These are phyloP conservation scores for Patella caerulea DNA, from an alignment of 2,888 invertebrate species.

Conservation along the genomic window DNA sequence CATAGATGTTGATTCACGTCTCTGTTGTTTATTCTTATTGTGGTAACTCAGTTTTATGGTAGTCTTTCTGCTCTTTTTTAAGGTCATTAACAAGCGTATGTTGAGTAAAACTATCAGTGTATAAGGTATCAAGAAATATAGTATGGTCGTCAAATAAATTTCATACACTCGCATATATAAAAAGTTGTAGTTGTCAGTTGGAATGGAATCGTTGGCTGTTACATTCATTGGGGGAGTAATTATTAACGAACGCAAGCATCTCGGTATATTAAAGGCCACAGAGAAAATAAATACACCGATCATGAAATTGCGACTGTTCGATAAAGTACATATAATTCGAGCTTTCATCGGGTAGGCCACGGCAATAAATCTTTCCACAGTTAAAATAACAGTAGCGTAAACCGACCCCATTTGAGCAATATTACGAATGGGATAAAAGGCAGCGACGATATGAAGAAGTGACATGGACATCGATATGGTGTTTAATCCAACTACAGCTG, in stretches of 20 bases:
- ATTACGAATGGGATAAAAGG: conserved; percentile 35
- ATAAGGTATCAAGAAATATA: conserved; percentile 42
- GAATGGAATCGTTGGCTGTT: conserved; percentile 14
- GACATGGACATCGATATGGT: conserved; percentile 12
- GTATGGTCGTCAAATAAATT: conserved; percentile 34
- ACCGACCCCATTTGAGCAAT: conserved; percentile 41
- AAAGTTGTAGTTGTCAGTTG: conserved; percentile 16
- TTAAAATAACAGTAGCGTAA: conserved; percentile 39
- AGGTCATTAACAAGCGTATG: conserved; percentile 35
- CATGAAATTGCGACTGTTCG: conserved; percentile 33
- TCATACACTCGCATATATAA: conserved; percentile 33
- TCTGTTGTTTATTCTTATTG: background rate
- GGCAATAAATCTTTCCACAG: conserved; percentile 37
- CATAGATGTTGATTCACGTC: background rate
- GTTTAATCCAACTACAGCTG: conserved; percentile 18
- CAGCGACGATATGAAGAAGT: conserved; percentile 21
- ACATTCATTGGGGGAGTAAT: conserved; percentile 3
- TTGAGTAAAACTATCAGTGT: conserved; percentile 38
- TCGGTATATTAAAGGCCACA: conserved; percentile 38
- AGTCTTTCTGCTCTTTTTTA: conserved; percentile 20
- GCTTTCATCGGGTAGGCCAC: conserved; percentile 37
- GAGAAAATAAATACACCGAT: conserved; percentile 36
- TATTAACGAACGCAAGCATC: conserved; percentile 37
- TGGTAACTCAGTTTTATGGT: conserved; percentile 16
- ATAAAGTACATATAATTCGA: conserved; percentile 36